phyloP scores from a whole-genome alignment of 2,797 vertebrate species.

The Remorina albescens region DNA sequence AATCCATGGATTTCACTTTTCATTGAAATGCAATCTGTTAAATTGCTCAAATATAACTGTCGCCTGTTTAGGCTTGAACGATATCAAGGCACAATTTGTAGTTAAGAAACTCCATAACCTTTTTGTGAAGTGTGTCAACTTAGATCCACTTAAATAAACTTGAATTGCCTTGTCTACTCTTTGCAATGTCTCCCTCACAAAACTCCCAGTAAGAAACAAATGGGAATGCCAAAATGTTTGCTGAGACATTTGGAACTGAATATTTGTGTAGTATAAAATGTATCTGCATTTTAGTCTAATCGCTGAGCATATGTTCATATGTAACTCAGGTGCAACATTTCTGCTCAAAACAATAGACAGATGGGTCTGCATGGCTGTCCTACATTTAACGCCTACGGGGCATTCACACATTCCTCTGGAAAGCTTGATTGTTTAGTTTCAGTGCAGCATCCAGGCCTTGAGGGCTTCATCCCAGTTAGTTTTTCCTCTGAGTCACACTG shows the following conservation, averaged over 20 bases:
- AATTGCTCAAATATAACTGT: constrained; percentile 4
- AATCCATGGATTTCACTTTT: too few species aligned
- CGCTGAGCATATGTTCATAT: constrained; percentile 49
- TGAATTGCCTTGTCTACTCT: background rate
- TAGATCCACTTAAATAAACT: background rate
- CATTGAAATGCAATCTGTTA: too few species aligned
- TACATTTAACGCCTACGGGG: constrained; percentile 63
- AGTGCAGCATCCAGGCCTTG: constrained; percentile 52
- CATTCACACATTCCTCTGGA: constrained; percentile 50
- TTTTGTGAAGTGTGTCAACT: background rate
- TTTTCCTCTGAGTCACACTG: constrained; percentile 44
- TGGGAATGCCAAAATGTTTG: constrained; percentile 1
- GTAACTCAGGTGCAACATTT: constrained; percentile 38
- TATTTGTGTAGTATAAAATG: constrained; percentile 45
- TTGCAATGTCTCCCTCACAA: background rate
- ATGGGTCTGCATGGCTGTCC: constrained; percentile 44
- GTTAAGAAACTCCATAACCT: constrained; percentile 7
- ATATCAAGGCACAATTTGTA: background rate
- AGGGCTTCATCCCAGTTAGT: constrained; percentile 54
- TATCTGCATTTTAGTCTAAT: constrained; percentile 28
- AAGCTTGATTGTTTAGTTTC: constrained; percentile 50
- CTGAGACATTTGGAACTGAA: constrained; percentile 9
- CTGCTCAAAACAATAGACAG: constrained; percentile 48
- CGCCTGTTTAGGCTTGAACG: background rate
- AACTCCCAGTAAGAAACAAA: background rate